phyloP scores from a whole-genome alignment of 2,797 vertebrate species.

The Sandelia bainsii region DNA sequence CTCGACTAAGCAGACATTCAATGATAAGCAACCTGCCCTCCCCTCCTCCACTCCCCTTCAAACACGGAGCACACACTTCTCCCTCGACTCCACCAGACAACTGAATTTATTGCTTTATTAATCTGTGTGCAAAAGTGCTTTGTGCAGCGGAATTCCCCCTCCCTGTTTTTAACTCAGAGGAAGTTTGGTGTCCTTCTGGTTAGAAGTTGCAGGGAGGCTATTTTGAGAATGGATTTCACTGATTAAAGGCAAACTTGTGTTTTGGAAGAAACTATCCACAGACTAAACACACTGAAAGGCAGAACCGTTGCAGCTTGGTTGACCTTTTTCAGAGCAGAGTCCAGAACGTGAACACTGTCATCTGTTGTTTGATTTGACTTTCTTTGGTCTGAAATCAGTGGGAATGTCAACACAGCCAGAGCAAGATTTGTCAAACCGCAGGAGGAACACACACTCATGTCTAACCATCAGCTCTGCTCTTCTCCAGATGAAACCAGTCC shows the following conservation, averaged over 20 bases:
- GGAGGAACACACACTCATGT: neutral
- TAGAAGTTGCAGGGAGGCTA: slow-evolving; percentile 67
- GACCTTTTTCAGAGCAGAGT: slow-evolving; percentile 22
- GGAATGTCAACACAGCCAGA: slow-evolving; percentile 4
- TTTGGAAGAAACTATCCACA: slow-evolving; percentile 52
- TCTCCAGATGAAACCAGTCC: slow-evolving; percentile 94
- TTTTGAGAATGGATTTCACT: slow-evolving; percentile 69
- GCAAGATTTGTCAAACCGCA: neutral
- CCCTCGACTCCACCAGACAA: slow-evolving; percentile 43
- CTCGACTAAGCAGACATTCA: slow-evolving; percentile 83
- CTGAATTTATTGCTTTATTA: slow-evolving; percentile 63
- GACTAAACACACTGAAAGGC: slow-evolving; percentile 55
- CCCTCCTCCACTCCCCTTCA: slow-evolving; percentile 36
- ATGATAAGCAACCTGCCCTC: slow-evolving; percentile 66
- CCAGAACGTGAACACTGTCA: neutral
- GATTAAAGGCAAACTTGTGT: slow-evolving; percentile 67
- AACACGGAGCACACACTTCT: slow-evolving; percentile 27
- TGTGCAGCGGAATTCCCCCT: slow-evolving; percentile 69
- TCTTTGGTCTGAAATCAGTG: slow-evolving; percentile 29
- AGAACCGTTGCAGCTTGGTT: slow-evolving; percentile 30
- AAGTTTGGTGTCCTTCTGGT: slow-evolving; percentile 72
- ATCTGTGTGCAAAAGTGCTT: slow-evolving; percentile 71
- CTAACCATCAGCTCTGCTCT: slow-evolving; percentile 4
- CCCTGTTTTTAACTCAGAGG: slow-evolving; percentile 63
- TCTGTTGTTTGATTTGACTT: slow-evolving; percentile 29